Percentiles rank a stretch among this genome's conserved stretches.
These are phyloP conservation scores for Tipula vernalis DNA, from an alignment of 2,888 invertebrate species.

Conservation along the genomic window DNA sequence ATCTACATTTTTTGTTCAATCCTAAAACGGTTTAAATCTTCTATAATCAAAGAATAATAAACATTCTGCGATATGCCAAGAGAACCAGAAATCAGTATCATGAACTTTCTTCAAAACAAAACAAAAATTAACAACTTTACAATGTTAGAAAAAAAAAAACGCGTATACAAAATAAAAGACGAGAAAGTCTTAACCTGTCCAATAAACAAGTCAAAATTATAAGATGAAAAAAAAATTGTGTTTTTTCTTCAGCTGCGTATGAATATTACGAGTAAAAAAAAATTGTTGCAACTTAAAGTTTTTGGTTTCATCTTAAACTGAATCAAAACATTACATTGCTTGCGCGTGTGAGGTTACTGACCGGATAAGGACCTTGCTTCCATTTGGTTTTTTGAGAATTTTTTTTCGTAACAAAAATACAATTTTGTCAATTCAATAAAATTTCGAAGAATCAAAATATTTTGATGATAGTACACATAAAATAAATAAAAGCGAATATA, in stretches of 20 bases:
- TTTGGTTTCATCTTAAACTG: background rate
- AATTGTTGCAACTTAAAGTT: background rate
- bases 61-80: background rate
- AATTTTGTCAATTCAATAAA: background rate
- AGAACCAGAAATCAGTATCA: background rate
- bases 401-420: background rate
- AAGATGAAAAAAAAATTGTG: background rate
- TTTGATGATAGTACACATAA: background rate
- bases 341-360: background rate
- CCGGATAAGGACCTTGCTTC: slow-evolving; percentile 13
- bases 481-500: background rate
- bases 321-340: background rate
- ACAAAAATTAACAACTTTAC: background rate
- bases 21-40: background rate
- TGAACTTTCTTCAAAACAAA: background rate
- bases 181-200: background rate
- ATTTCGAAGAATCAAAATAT: background rate
- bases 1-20: background rate
- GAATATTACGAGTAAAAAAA: background rate
- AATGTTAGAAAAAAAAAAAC: background rate
- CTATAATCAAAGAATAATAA: background rate
- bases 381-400: background rate
- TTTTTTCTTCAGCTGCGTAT: background rate
- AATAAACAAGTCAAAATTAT: background rate
- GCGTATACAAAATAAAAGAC: background rate